phyloP scores from a whole-genome alignment of 1,140 invertebrate genomes.

The Holotrichia oblita region DNA sequence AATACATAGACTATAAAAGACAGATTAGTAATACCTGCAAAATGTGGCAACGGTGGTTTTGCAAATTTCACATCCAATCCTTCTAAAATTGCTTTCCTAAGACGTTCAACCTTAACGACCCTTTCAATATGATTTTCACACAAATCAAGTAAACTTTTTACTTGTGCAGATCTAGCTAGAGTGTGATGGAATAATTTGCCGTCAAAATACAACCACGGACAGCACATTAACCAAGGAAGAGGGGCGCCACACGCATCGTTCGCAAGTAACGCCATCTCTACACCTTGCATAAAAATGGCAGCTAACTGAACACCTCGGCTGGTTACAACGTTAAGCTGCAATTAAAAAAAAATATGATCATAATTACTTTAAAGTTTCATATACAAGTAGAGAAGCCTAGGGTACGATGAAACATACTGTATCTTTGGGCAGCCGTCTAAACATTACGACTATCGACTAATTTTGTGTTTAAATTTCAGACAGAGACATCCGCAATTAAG shows the following conservation, averaged over 20 bases:
- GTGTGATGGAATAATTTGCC: slow-evolving; percentile 91
- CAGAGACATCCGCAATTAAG: too few species aligned
- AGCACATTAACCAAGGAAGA: slow-evolving; percentile 88
- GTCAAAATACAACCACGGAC: slow-evolving; percentile 93
- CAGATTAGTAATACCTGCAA: slow-evolving; percentile 47
- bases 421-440: too few species aligned
- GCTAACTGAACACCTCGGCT: slow-evolving; percentile 85
- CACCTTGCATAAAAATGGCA: slow-evolving; percentile 87
- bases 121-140: slow-evolving; percentile 84
- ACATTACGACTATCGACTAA: too few species aligned
- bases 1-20: too few species aligned
- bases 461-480: background rate
- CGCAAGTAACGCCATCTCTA: slow-evolving; percentile 86
- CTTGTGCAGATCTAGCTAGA: slow-evolving; percentile 71
- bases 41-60: slow-evolving; percentile 54
- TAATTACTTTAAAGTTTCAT: background rate
- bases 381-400: too few species aligned
- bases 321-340: slow-evolving; percentile 74
- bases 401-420: too few species aligned
- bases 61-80: slow-evolving; percentile 75
- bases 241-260: slow-evolving; percentile 94
- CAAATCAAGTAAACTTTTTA: slow-evolving; percentile 77
- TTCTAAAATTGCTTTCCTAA: slow-evolving; percentile 87
- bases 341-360: slow-evolving; percentile 46
- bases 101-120: slow-evolving; percentile 85